Evolutionary conservation across 2,888 invertebrate species (phyloP).

Genomic region (Leptinotarsa juncta): DNA sequence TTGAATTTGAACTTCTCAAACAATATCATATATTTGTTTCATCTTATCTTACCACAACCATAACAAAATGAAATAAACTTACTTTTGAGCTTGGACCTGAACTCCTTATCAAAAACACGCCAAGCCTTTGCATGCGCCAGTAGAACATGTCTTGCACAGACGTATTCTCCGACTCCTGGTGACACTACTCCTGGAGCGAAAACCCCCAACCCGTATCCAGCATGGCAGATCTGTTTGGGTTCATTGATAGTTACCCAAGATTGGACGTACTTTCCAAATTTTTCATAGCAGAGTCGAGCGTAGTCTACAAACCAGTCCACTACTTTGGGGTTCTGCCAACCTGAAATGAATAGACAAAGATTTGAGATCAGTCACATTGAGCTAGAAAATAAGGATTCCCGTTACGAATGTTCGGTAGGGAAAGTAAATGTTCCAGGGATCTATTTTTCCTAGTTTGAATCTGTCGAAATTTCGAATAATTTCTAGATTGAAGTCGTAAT

Average conservation of each 20-base stretch:
- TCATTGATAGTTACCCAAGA: constrained; percentile 70
- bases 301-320: constrained; percentile 70
- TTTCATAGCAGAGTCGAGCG: constrained; percentile 64
- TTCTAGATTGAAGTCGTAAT: no score
- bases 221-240: constrained; percentile 58
- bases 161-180: constrained; percentile 71
- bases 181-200: constrained; percentile 61
- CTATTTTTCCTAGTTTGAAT: no score
- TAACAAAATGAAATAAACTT: constrained; percentile 20
- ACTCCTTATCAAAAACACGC: constrained; percentile 73
- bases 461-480: no score
- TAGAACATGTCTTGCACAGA: constrained; percentile 74
- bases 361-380: no score
- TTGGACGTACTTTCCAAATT: constrained; percentile 57
- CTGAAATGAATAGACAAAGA: constrained; percentile 21
- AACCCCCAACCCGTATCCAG: constrained; percentile 54
- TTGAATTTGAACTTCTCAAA: no score
- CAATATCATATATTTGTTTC: no score
- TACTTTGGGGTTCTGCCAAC: constrained; percentile 68
- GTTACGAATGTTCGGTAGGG: no score
- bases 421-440: no score
- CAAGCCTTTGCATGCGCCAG: constrained; percentile 77
- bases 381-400: no score
- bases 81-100: constrained; percentile 70
- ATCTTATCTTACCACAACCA: no score